Conservation (phyloP, 2,797 vertebrate species). For the Silurus lanzhouensis region DNA sequence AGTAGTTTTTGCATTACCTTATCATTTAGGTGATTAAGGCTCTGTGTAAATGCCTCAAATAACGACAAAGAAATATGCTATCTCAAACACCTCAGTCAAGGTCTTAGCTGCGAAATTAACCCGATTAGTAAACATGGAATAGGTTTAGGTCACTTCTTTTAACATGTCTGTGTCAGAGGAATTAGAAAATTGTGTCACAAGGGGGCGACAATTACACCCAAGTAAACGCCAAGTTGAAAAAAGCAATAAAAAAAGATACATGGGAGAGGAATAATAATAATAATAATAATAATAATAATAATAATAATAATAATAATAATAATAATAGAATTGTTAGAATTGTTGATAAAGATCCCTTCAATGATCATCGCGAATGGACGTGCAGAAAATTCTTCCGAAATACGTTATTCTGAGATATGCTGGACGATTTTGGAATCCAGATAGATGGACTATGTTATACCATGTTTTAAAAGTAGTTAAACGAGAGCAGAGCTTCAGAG, state of each 20-base stretch:
- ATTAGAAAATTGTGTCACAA: constrained; percentile 53
- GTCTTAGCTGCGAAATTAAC: neutral
- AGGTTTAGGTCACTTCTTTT: neutral
- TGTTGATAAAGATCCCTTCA: neutral
- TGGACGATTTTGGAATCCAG: neutral
- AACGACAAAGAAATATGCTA: neutral
- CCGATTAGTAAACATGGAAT: neutral
- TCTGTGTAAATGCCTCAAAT: neutral
- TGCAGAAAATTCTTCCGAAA: neutral
- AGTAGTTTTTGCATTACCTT: neutral
- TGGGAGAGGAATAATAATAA: neutral
- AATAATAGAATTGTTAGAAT: neutral
- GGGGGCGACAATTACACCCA: constrained; percentile 63
- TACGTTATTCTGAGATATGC: too few species aligned
- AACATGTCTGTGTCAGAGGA: neutral
- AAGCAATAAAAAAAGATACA: neutral
- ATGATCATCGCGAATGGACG: neutral
- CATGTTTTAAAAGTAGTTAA: constrained; percentile 44
- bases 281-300: too few species aligned
- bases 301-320: too few species aligned
- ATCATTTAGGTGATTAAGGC: neutral
- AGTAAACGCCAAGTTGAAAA: neutral
- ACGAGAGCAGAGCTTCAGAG: constrained; percentile 51
- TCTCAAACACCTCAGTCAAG: neutral
- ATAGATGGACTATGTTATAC: neutral